Base-by-base conservation (phyloP, 2,888 invertebrate genomes). In the Isotomurus palustris region DNA sequence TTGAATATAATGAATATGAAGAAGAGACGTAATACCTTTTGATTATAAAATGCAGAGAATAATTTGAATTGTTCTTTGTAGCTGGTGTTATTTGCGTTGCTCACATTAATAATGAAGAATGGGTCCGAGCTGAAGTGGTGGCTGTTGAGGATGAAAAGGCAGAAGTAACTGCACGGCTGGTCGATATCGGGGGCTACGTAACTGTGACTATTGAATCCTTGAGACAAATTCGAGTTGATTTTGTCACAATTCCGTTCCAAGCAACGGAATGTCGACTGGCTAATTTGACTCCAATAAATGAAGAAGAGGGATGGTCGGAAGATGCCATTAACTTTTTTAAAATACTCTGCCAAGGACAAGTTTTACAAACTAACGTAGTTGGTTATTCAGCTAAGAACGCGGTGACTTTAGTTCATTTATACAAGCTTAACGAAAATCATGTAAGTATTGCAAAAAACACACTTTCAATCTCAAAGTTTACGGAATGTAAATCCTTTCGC, bases 141-240 rank as follows among this genome's bases (percentile, higher is more conserved):
- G 79, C 78, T 5, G 76, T 79, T 70, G 75, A 80, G 8, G 75
- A 78, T 50, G 82, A 83, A 62, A 84, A 84, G 51, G 83, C 81
- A 44, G 82, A 85, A 71, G 78, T 79, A 57, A 82, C 83, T 66
- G 85, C 95, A 56, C 88, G 88, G 77, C 86, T 91, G 75, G 85
- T 97, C 50, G 99, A 99, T 79, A 92, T 91, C 73, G 99, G 99
- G 48, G 97, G 97, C 50, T 97, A 88, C 76, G 83, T 86, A 73
- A 83, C 83, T 58, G 82, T 94, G 54, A 83, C 84, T 71, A 85
- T 86, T 69, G 80, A 83, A 55, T 82, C 84, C 68, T 82, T 97
- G 73, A 84, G 91, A 74, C 94, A 96, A 79, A 94, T 99, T 70
- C 83, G 93, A 72, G 86, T 86, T 53, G 95, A 97, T 78, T 95